Evolutionary conservation across 2,797 vertebrate genomes (phyloP).

Genomic region (Pangasius larnaudii): DNA sequence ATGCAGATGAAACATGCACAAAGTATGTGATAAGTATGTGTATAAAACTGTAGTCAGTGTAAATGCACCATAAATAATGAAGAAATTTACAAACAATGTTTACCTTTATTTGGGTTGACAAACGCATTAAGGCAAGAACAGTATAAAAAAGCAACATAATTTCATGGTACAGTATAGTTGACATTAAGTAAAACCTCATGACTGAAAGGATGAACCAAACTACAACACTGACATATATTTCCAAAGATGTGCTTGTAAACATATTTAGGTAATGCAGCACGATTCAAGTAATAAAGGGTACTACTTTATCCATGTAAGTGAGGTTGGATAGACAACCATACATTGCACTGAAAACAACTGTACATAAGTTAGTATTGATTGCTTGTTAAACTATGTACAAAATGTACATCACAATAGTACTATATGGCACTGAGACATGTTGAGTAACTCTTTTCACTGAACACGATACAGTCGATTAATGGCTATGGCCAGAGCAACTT

Average conservation of each 20-base stretch:
- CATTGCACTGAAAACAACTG: slow-evolving; percentile 74
- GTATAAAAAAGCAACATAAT: slow-evolving; percentile 99
- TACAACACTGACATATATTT: slow-evolving; percentile 87
- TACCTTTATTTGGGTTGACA: slow-evolving; percentile 97
- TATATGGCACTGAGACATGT: slow-evolving; percentile 91
- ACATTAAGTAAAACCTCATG: slow-evolving; percentile 89
- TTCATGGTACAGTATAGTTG: slow-evolving; percentile 82
- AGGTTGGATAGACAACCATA: slow-evolving; percentile 83
- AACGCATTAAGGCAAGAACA: slow-evolving; percentile 97
- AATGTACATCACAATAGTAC: slow-evolving; percentile 93
- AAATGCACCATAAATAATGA: neutral
- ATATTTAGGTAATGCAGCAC: slow-evolving; percentile 88
- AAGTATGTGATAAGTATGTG: neutral
- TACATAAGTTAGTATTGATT: slow-evolving; percentile 71
- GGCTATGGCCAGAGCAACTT: slow-evolving; percentile 83
- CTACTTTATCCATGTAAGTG: slow-evolving; percentile 83
- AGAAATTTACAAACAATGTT: slow-evolving; percentile 76
- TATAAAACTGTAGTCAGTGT: neutral
- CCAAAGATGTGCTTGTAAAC: slow-evolving; percentile 94
- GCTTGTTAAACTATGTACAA: slow-evolving; percentile 87
- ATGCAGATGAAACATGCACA: neutral
- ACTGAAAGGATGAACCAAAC: slow-evolving; percentile 90
- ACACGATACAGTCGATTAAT: slow-evolving; percentile 95
- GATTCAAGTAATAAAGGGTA: slow-evolving; percentile 96
- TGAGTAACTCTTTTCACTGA: slow-evolving; percentile 87